Base-by-base conservation (phyloP, 2,888 invertebrate species). In the Catocala fraxini region DNA sequence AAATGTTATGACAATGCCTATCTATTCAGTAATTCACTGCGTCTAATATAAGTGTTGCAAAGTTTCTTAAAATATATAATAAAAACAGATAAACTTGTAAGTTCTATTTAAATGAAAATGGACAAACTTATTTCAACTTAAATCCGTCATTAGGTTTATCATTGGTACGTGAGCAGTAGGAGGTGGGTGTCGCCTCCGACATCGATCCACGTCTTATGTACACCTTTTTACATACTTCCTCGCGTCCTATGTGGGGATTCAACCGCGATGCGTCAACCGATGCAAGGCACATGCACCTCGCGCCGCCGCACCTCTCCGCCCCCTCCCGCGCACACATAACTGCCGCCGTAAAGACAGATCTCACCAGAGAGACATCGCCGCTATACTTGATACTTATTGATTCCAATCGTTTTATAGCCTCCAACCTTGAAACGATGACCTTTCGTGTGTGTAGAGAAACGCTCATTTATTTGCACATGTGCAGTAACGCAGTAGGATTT, bases 121-220 rank as follows among this genome's bases (percentile, higher is more conserved):
- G 12, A 35, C 11, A 33, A 12, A 48, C 47, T 6, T 41, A 45
- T 43, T 42, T 56, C 6, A 47, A 48, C 47, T 46, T 54, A 63
- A 59, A 45, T 63, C 48, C 56, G 66, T 77, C 66, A 74, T 72
- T 74, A 67, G 56, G 57, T 67, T 66, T 68, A 70, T 64, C 59
- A 70, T 68, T 61, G 54, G 12, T 60, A 51, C 43, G 51, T 48
- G 62, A 72, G 70, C 71, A 76, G 76, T 77, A 75, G 78, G 78
- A 79, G 78, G 79, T 80, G 85, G 82, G 87, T 88, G 89, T 86
- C 85, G 87, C 83, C 86, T 84, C 78, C 89, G 82, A 84, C 89
- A 93, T 93, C 91, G 93, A 93, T 92, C 92, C 91, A 83, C 82
- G 88, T 88, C 89, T 90, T 92, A 92, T 91, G 81, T 93, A 88